Conservation (phyloP, 1,140 invertebrate genomes). For the Zaprionus davidi region DNA sequence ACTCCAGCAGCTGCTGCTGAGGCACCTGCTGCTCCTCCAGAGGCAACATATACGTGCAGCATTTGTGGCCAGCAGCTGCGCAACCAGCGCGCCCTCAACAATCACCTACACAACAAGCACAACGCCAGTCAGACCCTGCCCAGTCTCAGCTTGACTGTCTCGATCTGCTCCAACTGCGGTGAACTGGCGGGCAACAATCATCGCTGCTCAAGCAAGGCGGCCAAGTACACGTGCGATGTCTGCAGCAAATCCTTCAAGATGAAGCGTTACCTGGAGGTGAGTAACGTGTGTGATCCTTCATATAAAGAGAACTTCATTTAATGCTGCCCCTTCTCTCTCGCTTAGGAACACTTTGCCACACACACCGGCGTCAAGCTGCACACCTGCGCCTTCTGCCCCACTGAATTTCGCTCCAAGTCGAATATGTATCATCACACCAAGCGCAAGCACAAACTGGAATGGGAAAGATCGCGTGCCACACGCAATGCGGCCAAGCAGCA, state of each 20-base stretch:
- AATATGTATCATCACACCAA: conserved; percentile 84
- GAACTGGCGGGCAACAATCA: conserved; percentile 58
- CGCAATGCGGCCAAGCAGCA: conserved; percentile 58
- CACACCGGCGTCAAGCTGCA: conserved; percentile 83
- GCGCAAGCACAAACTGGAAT: conserved; percentile 76
- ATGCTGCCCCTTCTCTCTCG: too few species aligned
- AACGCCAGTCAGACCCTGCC: conserved; percentile 23
- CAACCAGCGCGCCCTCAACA: conserved; percentile 52
- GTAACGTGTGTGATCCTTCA: background rate
- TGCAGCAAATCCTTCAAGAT: conserved; percentile 76
- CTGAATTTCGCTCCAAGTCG: conserved; percentile 77
- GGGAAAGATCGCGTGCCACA: conserved; percentile 64
- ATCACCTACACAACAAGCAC: conserved; percentile 57
- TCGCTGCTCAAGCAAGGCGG: conserved; percentile 62
- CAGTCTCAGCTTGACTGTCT: conserved; percentile 13
- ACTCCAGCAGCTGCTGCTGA: conserved; percentile 6
- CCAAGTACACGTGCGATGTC: conserved; percentile 69
- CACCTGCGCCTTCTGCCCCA: conserved; percentile 81
- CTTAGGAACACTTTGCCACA: conserved; percentile 81
- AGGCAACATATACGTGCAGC: conserved; percentile 29
- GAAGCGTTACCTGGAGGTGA: conserved; percentile 71
- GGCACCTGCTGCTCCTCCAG: background rate
- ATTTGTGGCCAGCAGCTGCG: conserved; percentile 46
- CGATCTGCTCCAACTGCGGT: conserved; percentile 58
- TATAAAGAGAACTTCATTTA: too few species aligned